Base-by-base conservation (phyloP, 2,113 vertebrate genomes). In the Dermatemys mawii region DNA sequence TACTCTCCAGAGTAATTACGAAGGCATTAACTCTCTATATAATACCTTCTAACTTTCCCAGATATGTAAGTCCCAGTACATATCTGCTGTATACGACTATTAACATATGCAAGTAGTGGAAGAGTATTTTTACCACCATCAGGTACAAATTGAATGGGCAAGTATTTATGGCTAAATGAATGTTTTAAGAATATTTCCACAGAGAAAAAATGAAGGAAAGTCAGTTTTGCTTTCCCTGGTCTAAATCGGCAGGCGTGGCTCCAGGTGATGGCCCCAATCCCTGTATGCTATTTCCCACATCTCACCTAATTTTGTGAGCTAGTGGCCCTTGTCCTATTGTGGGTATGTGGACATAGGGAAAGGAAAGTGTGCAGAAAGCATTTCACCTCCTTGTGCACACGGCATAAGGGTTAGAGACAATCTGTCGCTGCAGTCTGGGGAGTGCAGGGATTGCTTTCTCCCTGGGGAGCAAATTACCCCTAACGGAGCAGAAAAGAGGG, bases 1-100 rank as follows among this genome's bases (percentile, higher is more conserved):
- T 81, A 78, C 80, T 67, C 92, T 90, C 53, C 92, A 86, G 63
- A 78, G 81, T 88, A 95, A 91, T 90, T 94, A 88, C 78, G 55
- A 92, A 67, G 81, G 49, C 78, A 75, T 89, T 91, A 91, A 84
- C 13, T 70, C 78, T 82, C 78, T 50, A 84, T 41, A 2, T 86
- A 93, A 38, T 90, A 67, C 35, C 54, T 90, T 94, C 27, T 78
- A 17, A 14, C 48, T 76, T 96, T 92, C 93, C 93, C 87, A 95
- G 19, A 46, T 78, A 78, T 38, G 88, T 60, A 51, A 75, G 73
- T 84, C 41, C 83, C 46, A 92, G 46, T 27, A 48, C 41, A 87
- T 76, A 87, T 16, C 38, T 85, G 50, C 86, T 92, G 3, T 82
- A 4, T 53, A 3, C 4, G 46, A 32, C 11, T 51, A 44, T 49